Conservation (phyloP, 2,113 vertebrate species). For the Otolemur garnettii region DNA sequence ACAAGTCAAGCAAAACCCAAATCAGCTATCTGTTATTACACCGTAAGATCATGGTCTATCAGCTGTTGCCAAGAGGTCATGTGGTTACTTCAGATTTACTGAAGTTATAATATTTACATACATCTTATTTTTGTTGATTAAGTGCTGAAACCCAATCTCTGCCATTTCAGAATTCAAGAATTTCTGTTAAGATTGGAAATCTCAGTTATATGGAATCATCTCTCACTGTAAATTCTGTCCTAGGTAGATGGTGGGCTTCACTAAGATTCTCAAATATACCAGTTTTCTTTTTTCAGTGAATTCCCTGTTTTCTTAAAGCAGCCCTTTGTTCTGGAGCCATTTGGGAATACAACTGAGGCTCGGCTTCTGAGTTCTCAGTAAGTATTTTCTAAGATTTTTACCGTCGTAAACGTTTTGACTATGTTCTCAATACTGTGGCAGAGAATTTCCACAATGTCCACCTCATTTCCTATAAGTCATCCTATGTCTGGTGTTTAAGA, state of each 20-base stretch:
- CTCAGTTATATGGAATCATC: background rate
- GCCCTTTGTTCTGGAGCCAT: background rate
- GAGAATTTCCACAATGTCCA: background rate
- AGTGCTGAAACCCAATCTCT: background rate
- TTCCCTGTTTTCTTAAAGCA: background rate
- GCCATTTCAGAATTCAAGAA: background rate
- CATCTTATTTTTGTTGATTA: background rate
- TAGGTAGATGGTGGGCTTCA: background rate
- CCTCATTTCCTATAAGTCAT: background rate
- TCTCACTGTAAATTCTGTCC: background rate
- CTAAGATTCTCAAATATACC: background rate
- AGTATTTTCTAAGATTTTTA: background rate
- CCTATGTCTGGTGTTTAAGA: background rate
- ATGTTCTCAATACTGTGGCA: background rate
- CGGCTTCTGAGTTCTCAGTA: background rate
- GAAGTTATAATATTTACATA: background rate
- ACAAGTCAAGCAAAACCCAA: background rate
- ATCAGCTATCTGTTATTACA: background rate
- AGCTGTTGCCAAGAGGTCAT: too few relatives aligned
- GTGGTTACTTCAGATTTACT: background rate
- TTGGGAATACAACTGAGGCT: background rate
- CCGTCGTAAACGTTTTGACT: background rate
- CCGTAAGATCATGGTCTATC: background rate
- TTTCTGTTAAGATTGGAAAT: background rate
- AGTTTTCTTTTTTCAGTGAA: background rate